Evolutionary conservation across 1,140 invertebrate species (phyloP).

Genomic region (Drosophila sulfurigaster): DNA sequence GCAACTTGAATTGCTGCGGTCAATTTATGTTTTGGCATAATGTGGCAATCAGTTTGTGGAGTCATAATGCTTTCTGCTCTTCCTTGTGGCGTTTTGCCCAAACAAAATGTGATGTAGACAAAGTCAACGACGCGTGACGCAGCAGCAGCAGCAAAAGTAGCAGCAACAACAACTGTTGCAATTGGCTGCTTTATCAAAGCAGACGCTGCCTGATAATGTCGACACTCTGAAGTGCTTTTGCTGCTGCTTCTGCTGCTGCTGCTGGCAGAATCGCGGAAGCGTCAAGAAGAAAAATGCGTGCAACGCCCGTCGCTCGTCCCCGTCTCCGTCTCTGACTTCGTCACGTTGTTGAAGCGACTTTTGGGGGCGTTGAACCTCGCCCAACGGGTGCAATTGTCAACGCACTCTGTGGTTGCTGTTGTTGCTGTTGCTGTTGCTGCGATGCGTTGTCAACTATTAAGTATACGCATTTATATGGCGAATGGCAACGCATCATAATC

Average conservation of each 20-base stretch:
- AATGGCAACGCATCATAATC: conserved; percentile 76
- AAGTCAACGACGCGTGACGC: conserved; percentile 32
- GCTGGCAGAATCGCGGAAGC: conserved; percentile 71
- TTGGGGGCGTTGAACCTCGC: conserved; percentile 62
- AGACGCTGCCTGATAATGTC: conserved; percentile 55
- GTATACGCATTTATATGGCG: conserved; percentile 49
- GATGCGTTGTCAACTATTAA: conserved; percentile 74
- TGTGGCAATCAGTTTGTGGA: conserved; percentile 37
- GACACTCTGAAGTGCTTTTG: conserved; percentile 12
- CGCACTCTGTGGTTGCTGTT: conserved; percentile 13
- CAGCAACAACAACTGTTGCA: conserved; percentile 47
- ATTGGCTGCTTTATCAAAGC: conserved; percentile 66
- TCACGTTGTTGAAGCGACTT: conserved; percentile 24
- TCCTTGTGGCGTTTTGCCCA: conserved; percentile 46
- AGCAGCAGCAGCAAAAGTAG: conserved; percentile 32
- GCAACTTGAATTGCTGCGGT: conserved; percentile 16
- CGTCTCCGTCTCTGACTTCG: neutral
- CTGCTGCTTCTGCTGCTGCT: neutral
- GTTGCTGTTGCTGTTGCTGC: conserved; percentile 25
- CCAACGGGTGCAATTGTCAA: conserved; percentile 60
- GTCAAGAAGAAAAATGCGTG: conserved; percentile 74
- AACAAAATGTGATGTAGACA: conserved; percentile 27
- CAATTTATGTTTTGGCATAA: conserved; percentile 45
- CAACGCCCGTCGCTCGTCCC: conserved; percentile 26
- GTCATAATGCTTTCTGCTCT: conserved; percentile 57